Evolutionary conservation across 1,140 invertebrate species (phyloP), one percentile per base, ranked within the genome.

Genomic region (Oscheius sp.): DNA sequence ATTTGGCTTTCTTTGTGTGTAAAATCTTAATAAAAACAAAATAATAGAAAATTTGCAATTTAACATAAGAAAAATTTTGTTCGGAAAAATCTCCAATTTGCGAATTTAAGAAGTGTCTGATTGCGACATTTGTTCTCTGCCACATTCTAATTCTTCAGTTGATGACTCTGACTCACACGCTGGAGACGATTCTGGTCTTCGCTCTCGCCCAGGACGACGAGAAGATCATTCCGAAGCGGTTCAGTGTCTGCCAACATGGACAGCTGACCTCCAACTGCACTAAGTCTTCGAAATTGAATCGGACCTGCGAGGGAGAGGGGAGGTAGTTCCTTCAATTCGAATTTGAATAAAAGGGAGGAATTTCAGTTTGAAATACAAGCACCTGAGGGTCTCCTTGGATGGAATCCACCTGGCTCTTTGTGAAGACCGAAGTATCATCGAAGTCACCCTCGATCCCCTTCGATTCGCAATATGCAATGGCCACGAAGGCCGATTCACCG

Each of bases 301-400:
- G 10, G 92, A 4, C 90, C 90, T 45, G 88, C 90, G 0, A 92
- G 94, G 77, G 75, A 13, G 73, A 77, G 36, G 80, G 82, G 61
- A 42, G 65, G 20, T n/a, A n/a, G n/a, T n/a, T n/a, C n/a, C n/a
- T n/a, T n/a, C n/a, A n/a, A n/a, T n/a, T n/a, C n/a, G n/a, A n/a
- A n/a, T n/a, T n/a, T n/a, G n/a, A n/a, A n/a, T n/a, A n/a, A n/a
- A n/a, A n/a, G n/a, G n/a, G n/a, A n/a, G n/a, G n/a, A n/a, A n/a
- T n/a, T n/a, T n/a, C n/a, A n/a, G n/a, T n/a, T 91, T 98, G 34
- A 98, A 98, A 82, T 99, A 99, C 83, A 89, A 91, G 80, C 92
- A 98, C 90, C 91, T 92, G 3, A 88, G 95, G 28, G 87, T 96
- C 1, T 91, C 93, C 1, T 87, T 99, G 28, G 95, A 99, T 86